phyloP scores from a whole-genome alignment of 2,888 invertebrate species.

The Steinernema carpocapsae region DNA sequence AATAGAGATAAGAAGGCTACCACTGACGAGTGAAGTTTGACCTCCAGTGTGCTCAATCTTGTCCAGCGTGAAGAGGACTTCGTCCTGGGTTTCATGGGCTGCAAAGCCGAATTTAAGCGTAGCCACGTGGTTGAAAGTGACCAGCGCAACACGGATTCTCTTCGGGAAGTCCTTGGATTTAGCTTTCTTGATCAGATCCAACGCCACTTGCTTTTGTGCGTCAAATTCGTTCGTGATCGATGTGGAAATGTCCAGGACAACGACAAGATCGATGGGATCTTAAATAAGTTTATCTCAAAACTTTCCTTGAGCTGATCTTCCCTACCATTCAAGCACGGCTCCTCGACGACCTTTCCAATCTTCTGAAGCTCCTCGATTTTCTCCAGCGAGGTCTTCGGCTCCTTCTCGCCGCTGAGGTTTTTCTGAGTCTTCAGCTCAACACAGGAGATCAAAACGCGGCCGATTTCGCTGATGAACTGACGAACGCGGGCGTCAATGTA shows the following conservation, averaged over 20 bases:
- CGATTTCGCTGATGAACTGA: constrained; percentile 44
- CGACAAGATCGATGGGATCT: constrained; percentile 49
- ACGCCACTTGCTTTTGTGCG: constrained; percentile 38
- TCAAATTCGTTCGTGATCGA: constrained; percentile 42
- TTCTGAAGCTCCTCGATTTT: constrained; percentile 40
- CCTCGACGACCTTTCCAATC: constrained; percentile 19
- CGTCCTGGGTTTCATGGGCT: constrained; percentile 36
- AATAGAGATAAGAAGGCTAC: neutral
- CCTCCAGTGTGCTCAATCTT: constrained; percentile 51
- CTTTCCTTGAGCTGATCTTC: neutral
- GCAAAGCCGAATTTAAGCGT: constrained; percentile 25
- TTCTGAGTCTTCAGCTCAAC: neutral
- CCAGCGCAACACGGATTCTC: constrained; percentile 42
- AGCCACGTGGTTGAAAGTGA: constrained; percentile 35
- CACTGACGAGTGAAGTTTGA: constrained; percentile 45
- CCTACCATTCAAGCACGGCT: constrained; percentile 13
- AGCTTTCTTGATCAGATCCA: constrained; percentile 41
- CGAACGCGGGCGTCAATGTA: constrained; percentile 47
- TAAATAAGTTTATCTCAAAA: neutral
- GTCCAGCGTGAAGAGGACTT: constrained; percentile 44
- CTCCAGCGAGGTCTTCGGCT: constrained; percentile 33
- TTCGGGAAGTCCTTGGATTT: constrained; percentile 37
- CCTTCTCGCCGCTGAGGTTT: constrained; percentile 27
- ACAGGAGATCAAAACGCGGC: constrained; percentile 31
- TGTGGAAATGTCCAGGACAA: constrained; percentile 46